Evolutionary conservation across 1,140 invertebrate species (phyloP), one percentile per base, ranked within the genome.

Genomic region (Maniola jurtina): DNA sequence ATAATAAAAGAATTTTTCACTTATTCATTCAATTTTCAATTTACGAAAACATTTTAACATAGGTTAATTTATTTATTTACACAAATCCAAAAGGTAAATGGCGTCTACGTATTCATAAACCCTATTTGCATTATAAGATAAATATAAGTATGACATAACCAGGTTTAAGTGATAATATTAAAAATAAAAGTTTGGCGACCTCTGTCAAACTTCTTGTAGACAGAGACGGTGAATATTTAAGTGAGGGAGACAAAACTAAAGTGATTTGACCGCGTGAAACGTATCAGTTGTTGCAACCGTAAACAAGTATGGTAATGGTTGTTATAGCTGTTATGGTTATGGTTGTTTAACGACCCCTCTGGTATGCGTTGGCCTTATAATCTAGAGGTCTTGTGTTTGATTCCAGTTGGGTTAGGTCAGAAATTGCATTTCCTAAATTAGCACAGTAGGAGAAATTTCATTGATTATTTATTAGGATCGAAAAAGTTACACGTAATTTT

Each of bases 261-360:
- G 70, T 68, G 72, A 77, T 73, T 72, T 79, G 77, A 79, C 75
- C 72, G 75, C 70, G 77, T 68, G 72, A 79, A 78, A 70, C 70
- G 66, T 72, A 76, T 72, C 67, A 66, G 65, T 69, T 60, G 68
- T 66, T 73, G 64, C 66, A 54, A 73, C 66, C 64, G 72, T 73
- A 71, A 74, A 71, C 70, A 69, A 69, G 69, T 71, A 54, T 57
- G 66, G 35, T 56, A 25, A 61, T 61, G 54, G 33, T 36, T 25
- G 15, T 52, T 55, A 55, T 55, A 55, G 52, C n/a, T n/a, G n/a
- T 55, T 55, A 16, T 34, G 4, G 11, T 16, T 55, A 16, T 6
- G 52, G 7, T 16, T 5, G 16, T 16, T 15, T 15, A 5, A 34
- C 52, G 15, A 55, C 33, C 9, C 2, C 42, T 45, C 9, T n/a